Percentiles rank a stretch among this genome's conserved stretches.
These are phyloP conservation scores for Momotus momota DNA, from an alignment of 2,797 vertebrate species.

Conservation along the genomic window DNA sequence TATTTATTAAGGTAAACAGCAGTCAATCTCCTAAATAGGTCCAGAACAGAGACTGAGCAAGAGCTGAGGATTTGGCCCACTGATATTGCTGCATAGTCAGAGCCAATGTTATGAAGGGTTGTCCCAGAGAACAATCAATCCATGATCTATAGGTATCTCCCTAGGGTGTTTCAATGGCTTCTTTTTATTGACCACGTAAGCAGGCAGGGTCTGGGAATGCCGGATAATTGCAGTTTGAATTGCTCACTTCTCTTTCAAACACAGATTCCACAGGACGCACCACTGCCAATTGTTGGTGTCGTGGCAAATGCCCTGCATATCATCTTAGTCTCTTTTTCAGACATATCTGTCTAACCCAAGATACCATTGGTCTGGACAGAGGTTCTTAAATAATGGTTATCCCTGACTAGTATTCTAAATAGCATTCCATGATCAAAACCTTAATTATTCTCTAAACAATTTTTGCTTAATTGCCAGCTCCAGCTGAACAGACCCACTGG, in stretches of 20 bases:
- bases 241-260: background rate
- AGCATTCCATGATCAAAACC: background rate
- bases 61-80: background rate
- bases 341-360: background rate
- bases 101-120: fast-evolving
- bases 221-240: background rate
- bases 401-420: background rate
- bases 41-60: background rate
- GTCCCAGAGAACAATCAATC: background rate
- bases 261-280: background rate
- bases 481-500: background rate
- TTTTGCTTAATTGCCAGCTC: background rate
- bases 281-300: background rate
- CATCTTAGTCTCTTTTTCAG: background rate
- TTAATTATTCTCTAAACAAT: conserved; percentile 14
- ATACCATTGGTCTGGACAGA: background rate
- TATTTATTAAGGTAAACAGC: background rate
- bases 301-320: background rate
- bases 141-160: background rate
- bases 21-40: background rate
- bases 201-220: background rate
- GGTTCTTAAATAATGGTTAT: background rate
- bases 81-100: background rate
- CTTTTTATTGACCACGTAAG: background rate
- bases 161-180: background rate